A percentile compares a stretch with the other conserved stretches of the same genome.
Evolutionary conservation across 1,140 invertebrate species (phyloP).

Genomic region (Diprion similis): DNA sequence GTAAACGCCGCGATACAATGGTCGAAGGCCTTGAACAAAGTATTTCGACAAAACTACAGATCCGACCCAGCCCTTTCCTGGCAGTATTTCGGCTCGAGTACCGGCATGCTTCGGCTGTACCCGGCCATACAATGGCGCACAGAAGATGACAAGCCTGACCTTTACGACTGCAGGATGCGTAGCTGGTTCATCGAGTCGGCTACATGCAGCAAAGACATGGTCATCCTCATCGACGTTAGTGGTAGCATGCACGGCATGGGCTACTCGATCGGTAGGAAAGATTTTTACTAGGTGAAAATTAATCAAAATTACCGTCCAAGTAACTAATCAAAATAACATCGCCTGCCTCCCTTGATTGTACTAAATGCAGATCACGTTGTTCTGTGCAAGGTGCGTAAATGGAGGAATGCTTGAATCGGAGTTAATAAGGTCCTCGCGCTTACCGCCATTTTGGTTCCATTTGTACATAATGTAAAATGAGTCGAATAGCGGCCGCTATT

Average conservation of each 20-base stretch:
- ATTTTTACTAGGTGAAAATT: too few species aligned
- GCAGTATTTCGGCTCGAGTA: conserved; percentile 96
- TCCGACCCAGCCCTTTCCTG: conserved; percentile 88
- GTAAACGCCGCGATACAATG: conserved; percentile 82
- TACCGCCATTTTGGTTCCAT: too few species aligned
- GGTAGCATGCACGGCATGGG: conserved; percentile 97
- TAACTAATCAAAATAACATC: too few species aligned
- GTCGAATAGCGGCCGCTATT: background rate
- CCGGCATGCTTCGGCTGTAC: conserved; percentile 90
- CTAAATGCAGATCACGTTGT: too few species aligned
- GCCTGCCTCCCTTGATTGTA: too few species aligned
- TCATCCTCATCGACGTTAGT: conserved; percentile 93
- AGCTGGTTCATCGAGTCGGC: conserved; percentile 98
- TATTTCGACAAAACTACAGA: conserved; percentile 86
- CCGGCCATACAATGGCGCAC: conserved; percentile 71
- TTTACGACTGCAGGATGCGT: conserved; percentile 85
- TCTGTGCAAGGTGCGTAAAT: too few species aligned
- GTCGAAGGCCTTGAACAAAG: conserved; percentile 84
- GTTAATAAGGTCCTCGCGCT: background rate
- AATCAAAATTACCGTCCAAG: too few species aligned
- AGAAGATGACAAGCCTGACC: conserved; percentile 57
- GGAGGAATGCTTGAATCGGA: too few species aligned
- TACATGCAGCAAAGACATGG: conserved; percentile 95
- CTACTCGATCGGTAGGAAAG: conserved; percentile 70
- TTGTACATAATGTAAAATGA: background rate